Evolutionary conservation across 1,140 invertebrate species (phyloP).

Genomic region (Sweltsa coloradensis): DNA sequence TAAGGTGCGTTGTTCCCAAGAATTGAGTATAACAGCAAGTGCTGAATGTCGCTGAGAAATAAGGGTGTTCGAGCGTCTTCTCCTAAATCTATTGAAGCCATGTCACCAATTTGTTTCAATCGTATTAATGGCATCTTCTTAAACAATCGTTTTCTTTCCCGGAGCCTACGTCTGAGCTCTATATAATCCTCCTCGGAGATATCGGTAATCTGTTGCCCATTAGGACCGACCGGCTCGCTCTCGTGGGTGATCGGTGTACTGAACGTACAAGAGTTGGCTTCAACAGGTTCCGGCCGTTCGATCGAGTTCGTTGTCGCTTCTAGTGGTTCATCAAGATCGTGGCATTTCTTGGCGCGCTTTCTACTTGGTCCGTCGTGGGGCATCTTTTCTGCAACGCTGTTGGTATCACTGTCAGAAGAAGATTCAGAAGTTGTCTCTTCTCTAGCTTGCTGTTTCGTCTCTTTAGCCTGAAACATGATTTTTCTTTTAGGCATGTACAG

Average conservation of each 20-base stretch:
- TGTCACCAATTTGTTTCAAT: conserved; percentile 17
- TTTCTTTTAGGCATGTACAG: too few species aligned
- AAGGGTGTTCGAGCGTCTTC: conserved; percentile 46
- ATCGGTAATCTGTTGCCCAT: background rate
- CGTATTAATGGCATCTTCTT: conserved; percentile 21
- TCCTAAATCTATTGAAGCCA: conserved; percentile 16
- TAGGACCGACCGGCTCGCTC: background rate
- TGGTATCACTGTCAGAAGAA: background rate
- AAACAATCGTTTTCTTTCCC: conserved; percentile 19
- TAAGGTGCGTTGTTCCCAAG: conserved; percentile 51
- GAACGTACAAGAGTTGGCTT: background rate
- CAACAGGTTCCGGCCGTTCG: background rate
- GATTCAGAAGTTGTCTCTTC: background rate
- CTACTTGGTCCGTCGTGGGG: background rate
- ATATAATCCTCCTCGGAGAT: conserved; percentile 18
- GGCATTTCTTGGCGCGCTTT: conserved; percentile 1
- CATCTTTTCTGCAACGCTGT: background rate
- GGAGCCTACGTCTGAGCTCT: conserved; percentile 17
- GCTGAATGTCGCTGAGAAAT: conserved; percentile 68
- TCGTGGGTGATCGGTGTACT: background rate
- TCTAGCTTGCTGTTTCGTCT: background rate
- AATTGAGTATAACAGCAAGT: conserved; percentile 64
- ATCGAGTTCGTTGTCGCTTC: background rate
- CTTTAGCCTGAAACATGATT: conserved; percentile 1
- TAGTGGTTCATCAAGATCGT: background rate